Evolutionary conservation across 1,140 invertebrate genomes (phyloP), one percentile per base, ranked within the genome.

Genomic region (Anastrepha obliqua): DNA sequence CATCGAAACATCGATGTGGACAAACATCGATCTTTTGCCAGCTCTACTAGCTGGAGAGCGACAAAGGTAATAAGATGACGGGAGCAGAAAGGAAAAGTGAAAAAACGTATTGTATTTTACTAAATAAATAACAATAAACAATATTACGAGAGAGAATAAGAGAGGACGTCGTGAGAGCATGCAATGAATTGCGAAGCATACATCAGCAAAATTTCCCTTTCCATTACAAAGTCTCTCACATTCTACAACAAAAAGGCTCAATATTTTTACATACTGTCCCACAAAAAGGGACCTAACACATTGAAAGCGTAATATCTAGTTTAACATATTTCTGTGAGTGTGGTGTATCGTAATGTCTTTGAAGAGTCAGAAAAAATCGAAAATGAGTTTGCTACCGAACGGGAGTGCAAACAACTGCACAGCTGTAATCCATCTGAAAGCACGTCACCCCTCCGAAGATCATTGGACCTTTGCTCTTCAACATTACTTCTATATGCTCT

Each of bases 61-160:
- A 15, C 42, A 17, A 20, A 64, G 44, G 39, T 44, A 74, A 74
- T 17, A 44, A 74, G 13, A 3, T 74, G 8, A 15, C 13, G 42
- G 17, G 5, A 17, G 67, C 15, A 74, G 67, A 74, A 67, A 67
- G 64, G 64, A 67, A 74, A 74, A 74, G 67, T 74, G 67, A 74
- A 11, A 42, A 74, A 74, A 17, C 42, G 9, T 17, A 74, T 62
- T 62, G 11, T 3, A 11, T n/a, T 62, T 62, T 17, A 17, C 7
- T 58, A 58, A 64, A 64, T 29, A 29, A 29, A 29, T n/a, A 15
- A 74, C 39, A 74, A 74, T 74, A 74, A 74, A 74, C 70, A 74
- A 74, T 11, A 17, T 42, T 39, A 29, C 29, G 29, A 29, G 29
- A 62, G n/a, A 62, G 60, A 62, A 62, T 5, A 62, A 17, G n/a